A percentile compares a stretch with the other conserved stretches of the same genome.
Evolutionary conservation across 2,888 invertebrate genomes (phyloP).

Genomic region (Bellardia bayeri): DNA sequence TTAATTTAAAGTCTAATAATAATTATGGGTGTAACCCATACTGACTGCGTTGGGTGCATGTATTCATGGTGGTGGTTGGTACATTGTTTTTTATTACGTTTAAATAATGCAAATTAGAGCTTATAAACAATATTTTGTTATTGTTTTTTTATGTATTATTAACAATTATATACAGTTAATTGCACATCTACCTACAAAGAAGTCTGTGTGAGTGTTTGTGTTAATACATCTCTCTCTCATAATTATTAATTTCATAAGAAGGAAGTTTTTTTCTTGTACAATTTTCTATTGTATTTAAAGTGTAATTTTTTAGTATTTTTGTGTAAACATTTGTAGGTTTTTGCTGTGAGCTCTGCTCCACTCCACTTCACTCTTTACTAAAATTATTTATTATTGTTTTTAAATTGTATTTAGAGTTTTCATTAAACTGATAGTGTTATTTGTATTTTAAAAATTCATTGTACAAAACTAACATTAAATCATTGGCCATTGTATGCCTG

Average conservation of each 20-base stretch:
- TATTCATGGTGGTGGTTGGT: slow-evolving; percentile 6
- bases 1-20: slow-evolving; percentile 11
- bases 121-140: slow-evolving; percentile 33
- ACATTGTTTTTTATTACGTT: slow-evolving; percentile 27
- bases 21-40: slow-evolving; percentile 65
- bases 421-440: slow-evolving; percentile 28
- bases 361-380: neutral
- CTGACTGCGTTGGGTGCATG: slow-evolving; percentile 13
- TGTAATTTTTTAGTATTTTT: slow-evolving; percentile 12
- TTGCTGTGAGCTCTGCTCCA: neutral
- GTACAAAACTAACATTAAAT: slow-evolving; percentile 55
- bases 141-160: slow-evolving; percentile 30
- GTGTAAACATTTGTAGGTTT: slow-evolving; percentile 26
- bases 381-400: slow-evolving; percentile 31
- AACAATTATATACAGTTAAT: slow-evolving; percentile 56
- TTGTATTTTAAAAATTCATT: slow-evolving; percentile 48
- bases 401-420: slow-evolving; percentile 4
- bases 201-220: neutral
- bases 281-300: slow-evolving; percentile 42
- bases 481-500: slow-evolving; percentile 41
- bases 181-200: slow-evolving; percentile 5
- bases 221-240: slow-evolving; percentile 53
- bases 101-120: slow-evolving; percentile 64
- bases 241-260: slow-evolving; percentile 60
- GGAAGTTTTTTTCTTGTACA: slow-evolving; percentile 31